These are phyloP conservation scores for Actinernus sp. DNA, from an alignment of 92 coral and sea anemone species.

Conservation along the genomic window DNA sequence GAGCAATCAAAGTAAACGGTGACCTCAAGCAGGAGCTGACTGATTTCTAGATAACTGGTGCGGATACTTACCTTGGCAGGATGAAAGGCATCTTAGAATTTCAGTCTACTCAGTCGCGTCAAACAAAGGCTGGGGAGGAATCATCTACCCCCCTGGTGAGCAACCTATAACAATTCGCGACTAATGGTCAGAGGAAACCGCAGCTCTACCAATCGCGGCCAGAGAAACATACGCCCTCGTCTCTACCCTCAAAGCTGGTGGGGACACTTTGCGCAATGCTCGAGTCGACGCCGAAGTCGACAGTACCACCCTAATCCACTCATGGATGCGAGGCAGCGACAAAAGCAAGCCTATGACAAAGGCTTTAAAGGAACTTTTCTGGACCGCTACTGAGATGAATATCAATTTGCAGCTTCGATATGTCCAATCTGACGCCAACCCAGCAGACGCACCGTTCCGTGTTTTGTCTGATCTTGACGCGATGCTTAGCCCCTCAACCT, in stretches of 20 bases:
- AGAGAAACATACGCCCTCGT: slow-evolving; percentile 4
- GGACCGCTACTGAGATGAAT: neutral
- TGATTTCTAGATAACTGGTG: neutral
- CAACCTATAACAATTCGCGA: neutral
- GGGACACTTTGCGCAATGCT: neutral
- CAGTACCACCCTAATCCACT: slow-evolving; percentile 1
- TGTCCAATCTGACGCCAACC: neutral
- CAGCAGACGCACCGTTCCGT: neutral
- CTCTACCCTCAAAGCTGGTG: slow-evolving; percentile 1
- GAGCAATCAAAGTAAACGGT: neutral
- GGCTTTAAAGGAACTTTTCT: slow-evolving; percentile 2
- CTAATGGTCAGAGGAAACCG: neutral
- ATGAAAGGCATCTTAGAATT: neutral
- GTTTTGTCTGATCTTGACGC: neutral
- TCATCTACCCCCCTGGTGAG: neutral
- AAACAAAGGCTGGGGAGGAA: slow-evolving; percentile 14
- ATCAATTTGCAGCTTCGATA: neutral
- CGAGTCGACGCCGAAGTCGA: slow-evolving; percentile 1
- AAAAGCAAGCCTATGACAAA: slow-evolving; percentile 1
- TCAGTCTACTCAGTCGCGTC: slow-evolving; percentile 6
- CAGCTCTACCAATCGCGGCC: neutral
- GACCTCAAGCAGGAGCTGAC: neutral
- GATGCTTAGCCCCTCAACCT: neutral
- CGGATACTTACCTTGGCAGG: neutral
- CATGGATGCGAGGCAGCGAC: slow-evolving; percentile 1